phyloP scores from a whole-genome alignment of 2,113 vertebrate species.

The Gymnogyps californianus region DNA sequence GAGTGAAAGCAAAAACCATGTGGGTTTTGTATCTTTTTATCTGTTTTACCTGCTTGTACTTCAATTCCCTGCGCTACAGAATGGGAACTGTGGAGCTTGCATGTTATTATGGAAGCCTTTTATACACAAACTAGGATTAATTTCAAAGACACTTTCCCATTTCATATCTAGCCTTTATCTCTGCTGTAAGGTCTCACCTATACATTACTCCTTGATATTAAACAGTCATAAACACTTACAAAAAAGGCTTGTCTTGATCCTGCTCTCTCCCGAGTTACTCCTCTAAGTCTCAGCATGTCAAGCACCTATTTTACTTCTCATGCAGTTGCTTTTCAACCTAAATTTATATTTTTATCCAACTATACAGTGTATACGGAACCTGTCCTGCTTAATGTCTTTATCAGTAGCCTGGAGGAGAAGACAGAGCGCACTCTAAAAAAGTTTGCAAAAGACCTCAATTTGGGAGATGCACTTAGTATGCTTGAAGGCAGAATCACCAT shows the following conservation, averaged over 20 bases:
- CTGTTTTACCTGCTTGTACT: background rate
- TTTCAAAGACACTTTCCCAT: background rate
- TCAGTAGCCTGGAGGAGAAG: background rate
- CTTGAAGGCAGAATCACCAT: background rate
- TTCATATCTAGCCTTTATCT: background rate
- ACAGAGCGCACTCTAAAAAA: background rate
- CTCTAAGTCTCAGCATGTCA: background rate
- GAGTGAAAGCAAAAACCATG: background rate
- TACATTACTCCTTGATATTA: background rate
- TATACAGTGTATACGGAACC: background rate
- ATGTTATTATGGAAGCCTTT: background rate
- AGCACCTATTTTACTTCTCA: background rate
- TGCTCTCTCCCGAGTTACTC: background rate
- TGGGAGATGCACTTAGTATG: background rate
- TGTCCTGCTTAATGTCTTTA: background rate
- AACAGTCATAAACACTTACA: background rate
- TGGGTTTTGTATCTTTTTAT: background rate
- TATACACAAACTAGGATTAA: background rate
- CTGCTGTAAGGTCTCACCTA: background rate
- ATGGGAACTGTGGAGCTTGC: background rate
- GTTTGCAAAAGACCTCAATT: background rate
- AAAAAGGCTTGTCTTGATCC: constrained; percentile 8
- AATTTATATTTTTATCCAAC: background rate
- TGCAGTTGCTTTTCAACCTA: background rate
- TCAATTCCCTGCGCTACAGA: background rate